phyloP scores from a whole-genome alignment of 2,113 vertebrate species.

The Chrysochloris asiatica region DNA sequence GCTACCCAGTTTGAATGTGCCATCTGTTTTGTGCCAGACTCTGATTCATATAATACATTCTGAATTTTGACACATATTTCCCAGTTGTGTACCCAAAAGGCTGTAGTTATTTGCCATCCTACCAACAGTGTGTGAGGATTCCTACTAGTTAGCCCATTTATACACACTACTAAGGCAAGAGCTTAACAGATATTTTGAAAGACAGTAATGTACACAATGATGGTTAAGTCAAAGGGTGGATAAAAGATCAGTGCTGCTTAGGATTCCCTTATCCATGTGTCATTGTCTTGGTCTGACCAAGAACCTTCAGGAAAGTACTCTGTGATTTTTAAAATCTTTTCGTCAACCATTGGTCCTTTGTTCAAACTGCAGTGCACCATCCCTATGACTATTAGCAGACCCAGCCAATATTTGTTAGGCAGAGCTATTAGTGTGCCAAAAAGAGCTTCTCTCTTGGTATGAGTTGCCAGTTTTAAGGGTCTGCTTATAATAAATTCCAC shows the following conservation, averaged over 20 bases:
- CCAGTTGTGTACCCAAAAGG: slow-evolving; percentile 39
- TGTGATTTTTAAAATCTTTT: background rate
- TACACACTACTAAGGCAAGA: background rate
- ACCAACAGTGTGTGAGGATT: background rate
- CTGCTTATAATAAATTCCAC: slow-evolving; percentile 37
- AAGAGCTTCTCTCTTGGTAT: slow-evolving; percentile 28
- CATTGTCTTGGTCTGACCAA: slow-evolving; percentile 4
- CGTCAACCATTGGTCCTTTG: background rate
- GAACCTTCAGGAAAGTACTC: background rate
- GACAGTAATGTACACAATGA: background rate
- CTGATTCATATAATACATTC: slow-evolving; percentile 7
- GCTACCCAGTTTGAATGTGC: background rate
- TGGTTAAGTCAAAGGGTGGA: background rate
- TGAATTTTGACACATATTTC: slow-evolving; percentile 20
- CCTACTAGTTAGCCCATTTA: slow-evolving; percentile 11
- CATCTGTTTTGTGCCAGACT: background rate
- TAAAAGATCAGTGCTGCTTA: background rate
- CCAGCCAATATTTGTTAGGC: slow-evolving; percentile 24
- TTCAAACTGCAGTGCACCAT: background rate
- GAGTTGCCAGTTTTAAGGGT: background rate
- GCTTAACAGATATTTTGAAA: slow-evolving; percentile 38
- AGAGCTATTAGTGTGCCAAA: slow-evolving; percentile 22
- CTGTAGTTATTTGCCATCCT: background rate
- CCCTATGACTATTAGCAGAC: slow-evolving; percentile 2
- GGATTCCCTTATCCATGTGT: background rate